Evolutionary conservation across 2,797 vertebrate species (phyloP).

Genomic region (Myoxocephalus aenaeus): DNA sequence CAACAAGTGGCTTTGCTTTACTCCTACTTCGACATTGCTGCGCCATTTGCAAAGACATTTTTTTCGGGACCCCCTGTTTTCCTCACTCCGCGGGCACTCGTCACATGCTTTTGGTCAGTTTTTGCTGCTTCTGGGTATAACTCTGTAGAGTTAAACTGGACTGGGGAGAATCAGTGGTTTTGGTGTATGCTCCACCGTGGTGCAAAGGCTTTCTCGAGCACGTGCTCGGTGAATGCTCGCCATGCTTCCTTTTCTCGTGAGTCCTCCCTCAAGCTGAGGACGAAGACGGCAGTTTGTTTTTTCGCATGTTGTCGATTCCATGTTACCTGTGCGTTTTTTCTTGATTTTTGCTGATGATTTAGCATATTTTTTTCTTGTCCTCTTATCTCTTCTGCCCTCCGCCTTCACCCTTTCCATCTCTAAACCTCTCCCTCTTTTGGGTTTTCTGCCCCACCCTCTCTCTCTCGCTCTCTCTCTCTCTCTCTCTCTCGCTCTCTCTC

Average conservation of each 20-base stretch:
- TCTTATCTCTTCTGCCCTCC: constrained; percentile 66
- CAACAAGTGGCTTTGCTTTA: constrained; percentile 82
- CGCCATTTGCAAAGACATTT: constrained; percentile 51
- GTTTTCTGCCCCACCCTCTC: constrained; percentile 75
- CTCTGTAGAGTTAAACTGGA: constrained; percentile 43
- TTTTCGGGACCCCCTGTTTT: constrained; percentile 12
- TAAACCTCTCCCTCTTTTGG: constrained; percentile 73
- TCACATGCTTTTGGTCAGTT: constrained; percentile 16
- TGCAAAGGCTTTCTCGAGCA: constrained; percentile 47
- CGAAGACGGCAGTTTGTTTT: constrained; percentile 66
- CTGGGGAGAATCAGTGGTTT: constrained; percentile 41
- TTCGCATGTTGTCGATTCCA: constrained; percentile 57
- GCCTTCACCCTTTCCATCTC: constrained; percentile 71
- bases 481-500: constrained; percentile 63
- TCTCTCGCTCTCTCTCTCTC: constrained; percentile 43
- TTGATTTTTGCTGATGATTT: constrained; percentile 56
- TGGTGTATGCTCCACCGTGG: constrained; percentile 10
- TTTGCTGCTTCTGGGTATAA: constrained; percentile 9
- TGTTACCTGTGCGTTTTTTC: constrained; percentile 59
- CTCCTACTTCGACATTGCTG: constrained; percentile 49
- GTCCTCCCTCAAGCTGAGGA: constrained; percentile 55
- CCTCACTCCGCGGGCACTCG: background rate
- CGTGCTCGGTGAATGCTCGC: constrained; percentile 53
- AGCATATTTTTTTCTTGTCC: constrained; percentile 50
- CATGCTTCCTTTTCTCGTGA: constrained; percentile 50